These are phyloP conservation scores for Sebastes alutus DNA, from an alignment of 2,797 vertebrate species.

Conservation along the genomic window DNA sequence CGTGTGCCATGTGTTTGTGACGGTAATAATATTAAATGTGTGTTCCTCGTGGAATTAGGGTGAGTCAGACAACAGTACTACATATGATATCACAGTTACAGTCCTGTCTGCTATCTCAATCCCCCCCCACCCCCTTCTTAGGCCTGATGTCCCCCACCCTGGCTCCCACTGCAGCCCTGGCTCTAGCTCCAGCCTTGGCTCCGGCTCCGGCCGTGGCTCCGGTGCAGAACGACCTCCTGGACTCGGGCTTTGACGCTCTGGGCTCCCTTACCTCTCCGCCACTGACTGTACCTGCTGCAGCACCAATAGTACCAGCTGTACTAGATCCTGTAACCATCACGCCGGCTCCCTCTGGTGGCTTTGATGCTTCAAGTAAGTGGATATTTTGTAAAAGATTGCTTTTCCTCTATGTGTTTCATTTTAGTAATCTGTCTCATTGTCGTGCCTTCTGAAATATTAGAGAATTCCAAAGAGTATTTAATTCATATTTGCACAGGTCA, in stretches of 20 bases:
- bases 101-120: neutral
- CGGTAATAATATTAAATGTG: neutral
- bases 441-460: neutral
- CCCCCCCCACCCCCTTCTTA: neutral
- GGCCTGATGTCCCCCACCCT: constrained; percentile 82
- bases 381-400: neutral
- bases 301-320: constrained; percentile 50
- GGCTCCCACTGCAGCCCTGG: constrained; percentile 43
- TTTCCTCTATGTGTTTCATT: neutral
- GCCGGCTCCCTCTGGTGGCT: constrained; percentile 85
- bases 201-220: constrained; percentile 12
- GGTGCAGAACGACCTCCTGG: constrained; percentile 89
- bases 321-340: constrained; percentile 82
- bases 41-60: neutral
- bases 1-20: neutral
- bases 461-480: neutral
- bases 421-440: neutral
- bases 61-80: neutral
- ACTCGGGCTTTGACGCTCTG: constrained; percentile 92
- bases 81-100: neutral
- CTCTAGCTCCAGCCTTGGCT: constrained; percentile 55
- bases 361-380: constrained; percentile 93
- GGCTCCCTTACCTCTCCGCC: constrained; percentile 77
- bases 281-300: constrained; percentile 47
- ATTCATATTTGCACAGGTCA: constrained; percentile 2